These are phyloP conservation scores for Climacteris rufus DNA, from an alignment of 2,113 vertebrate genomes.

Conservation along the genomic window DNA sequence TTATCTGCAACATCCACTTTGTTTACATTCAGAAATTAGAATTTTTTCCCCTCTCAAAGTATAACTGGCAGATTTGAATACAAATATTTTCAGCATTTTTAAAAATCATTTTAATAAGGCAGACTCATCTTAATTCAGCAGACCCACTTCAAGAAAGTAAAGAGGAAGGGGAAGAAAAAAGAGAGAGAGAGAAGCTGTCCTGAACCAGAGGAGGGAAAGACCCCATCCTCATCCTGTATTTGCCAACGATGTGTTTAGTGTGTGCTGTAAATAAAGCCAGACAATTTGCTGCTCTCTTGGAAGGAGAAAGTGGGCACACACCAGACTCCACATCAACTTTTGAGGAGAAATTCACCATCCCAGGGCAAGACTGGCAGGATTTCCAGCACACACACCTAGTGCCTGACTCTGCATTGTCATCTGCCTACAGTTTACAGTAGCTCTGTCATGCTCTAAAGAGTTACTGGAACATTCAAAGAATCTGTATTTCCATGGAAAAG, in stretches of 20 bases:
- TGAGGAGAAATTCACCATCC: background rate
- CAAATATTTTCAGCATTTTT: background rate
- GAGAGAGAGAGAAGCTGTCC: background rate
- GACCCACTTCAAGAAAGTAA: background rate
- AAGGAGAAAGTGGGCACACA: background rate
- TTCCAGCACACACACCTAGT: background rate
- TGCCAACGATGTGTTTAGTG: background rate
- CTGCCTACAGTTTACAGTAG: background rate
- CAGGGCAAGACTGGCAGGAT: background rate
- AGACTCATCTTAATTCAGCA: background rate
- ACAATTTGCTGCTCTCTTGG: background rate
- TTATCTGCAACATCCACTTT: background rate
- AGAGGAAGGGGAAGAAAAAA: rapidly evolving
- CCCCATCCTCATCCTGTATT: background rate
- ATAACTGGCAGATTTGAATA: background rate
- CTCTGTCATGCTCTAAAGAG: background rate
- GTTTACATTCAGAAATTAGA: background rate
- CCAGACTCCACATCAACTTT: rapidly evolving
- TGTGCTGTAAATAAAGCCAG: background rate
- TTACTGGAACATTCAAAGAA: background rate
- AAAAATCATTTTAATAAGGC: background rate
- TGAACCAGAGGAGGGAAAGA: background rate
- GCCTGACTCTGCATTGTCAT: background rate
- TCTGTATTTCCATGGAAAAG: background rate
- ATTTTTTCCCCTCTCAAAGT: rapidly evolving